These are phyloP conservation scores for Rhyacophila evoluta DNA, from an alignment of 2,888 invertebrate genomes.

Conservation along the genomic window DNA sequence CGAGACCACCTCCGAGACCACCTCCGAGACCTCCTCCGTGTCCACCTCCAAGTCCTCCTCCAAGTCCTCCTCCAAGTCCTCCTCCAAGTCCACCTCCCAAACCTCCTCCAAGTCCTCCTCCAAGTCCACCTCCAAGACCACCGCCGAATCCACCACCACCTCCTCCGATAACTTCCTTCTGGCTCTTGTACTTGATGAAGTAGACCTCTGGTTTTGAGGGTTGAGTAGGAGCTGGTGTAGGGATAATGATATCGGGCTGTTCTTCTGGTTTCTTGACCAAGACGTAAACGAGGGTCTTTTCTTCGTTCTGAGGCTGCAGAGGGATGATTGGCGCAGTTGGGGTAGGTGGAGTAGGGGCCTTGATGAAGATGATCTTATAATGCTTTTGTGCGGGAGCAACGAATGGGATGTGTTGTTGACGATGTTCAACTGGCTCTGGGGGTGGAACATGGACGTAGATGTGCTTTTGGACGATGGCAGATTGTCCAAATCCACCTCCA, in stretches of 20 bases:
- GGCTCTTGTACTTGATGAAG: conserved; percentile 87
- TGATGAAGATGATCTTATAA: conserved; percentile 94
- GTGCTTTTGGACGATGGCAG: conserved; percentile 83
- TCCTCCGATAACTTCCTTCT: conserved; percentile 66
- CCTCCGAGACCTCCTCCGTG: too few relatives aligned
- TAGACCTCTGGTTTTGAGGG: too few relatives aligned
- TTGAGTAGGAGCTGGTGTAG: conserved; percentile 83
- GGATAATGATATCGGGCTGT: conserved; percentile 83
- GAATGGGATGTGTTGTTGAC: conserved; percentile 74
- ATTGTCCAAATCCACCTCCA: conserved; percentile 67
- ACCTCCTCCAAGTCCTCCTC: too few relatives aligned
- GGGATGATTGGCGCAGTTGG: conserved; percentile 87
- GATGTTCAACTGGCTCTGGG: conserved; percentile 83
- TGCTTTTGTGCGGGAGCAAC: conserved; percentile 85
- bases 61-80: too few relatives aligned
- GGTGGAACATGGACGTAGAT: conserved; percentile 93
- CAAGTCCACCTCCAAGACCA: too few relatives aligned
- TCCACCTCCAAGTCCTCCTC: too few relatives aligned
- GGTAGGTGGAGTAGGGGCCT: conserved; percentile 87
- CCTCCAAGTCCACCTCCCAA: too few relatives aligned
- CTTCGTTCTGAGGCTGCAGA: conserved; percentile 83
- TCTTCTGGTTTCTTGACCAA: conserved; percentile 91
- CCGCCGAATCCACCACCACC: conserved; percentile 58
- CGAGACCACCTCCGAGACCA: too few relatives aligned
- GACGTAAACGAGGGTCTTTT: conserved; percentile 90